Evolutionary conservation across 1,140 invertebrate species (phyloP), one percentile per base, ranked within the genome.

Genomic region (Procambarus virginalis): DNA sequence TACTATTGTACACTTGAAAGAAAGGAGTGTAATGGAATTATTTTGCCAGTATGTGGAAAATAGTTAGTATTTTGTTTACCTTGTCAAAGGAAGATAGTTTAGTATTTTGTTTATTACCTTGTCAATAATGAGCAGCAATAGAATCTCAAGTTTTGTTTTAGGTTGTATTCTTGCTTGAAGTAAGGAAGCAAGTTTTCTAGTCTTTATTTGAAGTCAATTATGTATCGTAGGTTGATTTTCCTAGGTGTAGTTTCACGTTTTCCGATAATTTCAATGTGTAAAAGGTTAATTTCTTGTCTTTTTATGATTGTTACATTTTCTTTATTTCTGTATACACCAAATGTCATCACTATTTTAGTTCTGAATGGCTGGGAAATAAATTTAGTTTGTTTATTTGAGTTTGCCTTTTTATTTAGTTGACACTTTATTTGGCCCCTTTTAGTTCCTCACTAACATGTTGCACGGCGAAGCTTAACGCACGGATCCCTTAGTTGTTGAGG

Each of bases 381-480:
- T 90, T 90, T 90, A 90, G 88, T 90, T 90, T 90, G 75, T 90
- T 90, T 90, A 84, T 84, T 90, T 90, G 83, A 90, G 88, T 90
- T 90, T 90, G 88, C 81, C 58, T 90, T 90, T 90, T 90, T 90
- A 90, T 90, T 90, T 84, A 79, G 88, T 90, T 90, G 64, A 80
- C 75, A 90, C 82, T 90, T 77, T 70, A 49, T 79, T 81, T 89
- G 64, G 85, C 64, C 60, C 78, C 82, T 84, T 90, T 84, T 84
- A 80, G 88, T 90, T 85, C 73, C 60, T 48, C 78, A 90, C 88
- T 90, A 90, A 84, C 88, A 84, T 82, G 55, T 78, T 78, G 60
- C 86, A 89, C 87, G 55, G 34, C 64, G 51, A 70, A 49, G 60
- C 86, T 73, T 80, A 34, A 64, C 60, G 73, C 84, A 86, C 76